Evolutionary conservation across 2,113 vertebrate genomes (phyloP).

Genomic region (Xerus inauris): DNA sequence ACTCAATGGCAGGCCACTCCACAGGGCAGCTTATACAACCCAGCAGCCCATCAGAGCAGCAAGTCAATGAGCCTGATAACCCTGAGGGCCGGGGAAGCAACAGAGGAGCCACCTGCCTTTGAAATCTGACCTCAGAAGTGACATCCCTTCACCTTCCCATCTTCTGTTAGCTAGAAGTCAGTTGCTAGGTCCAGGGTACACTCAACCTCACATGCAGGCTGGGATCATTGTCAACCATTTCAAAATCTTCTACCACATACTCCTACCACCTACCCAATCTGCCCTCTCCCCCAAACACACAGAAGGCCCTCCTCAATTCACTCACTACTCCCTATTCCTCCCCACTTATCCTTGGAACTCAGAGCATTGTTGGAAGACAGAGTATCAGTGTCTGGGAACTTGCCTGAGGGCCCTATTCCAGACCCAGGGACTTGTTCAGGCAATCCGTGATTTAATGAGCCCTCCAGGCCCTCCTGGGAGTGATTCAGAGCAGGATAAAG

Average conservation of each 20-base stretch:
- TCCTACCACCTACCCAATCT: not conserved
- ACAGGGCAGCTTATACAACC: not conserved
- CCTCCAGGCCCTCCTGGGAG: not conserved
- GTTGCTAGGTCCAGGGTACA: not conserved
- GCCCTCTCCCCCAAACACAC: not conserved
- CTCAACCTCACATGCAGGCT: not conserved
- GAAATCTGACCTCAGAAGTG: not conserved
- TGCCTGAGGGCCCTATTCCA: not conserved
- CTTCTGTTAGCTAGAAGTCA: not conserved
- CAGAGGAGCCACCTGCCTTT: no score
- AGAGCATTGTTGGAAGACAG: rapidly evolving
- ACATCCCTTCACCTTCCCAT: not conserved
- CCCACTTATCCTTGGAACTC: not conserved
- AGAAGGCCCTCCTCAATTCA: not conserved
- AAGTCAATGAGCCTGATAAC: no score
- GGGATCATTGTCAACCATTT: not conserved
- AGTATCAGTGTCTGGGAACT: not conserved
- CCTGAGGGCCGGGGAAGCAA: not conserved
- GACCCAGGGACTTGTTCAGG: not conserved
- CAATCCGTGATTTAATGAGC: no score
- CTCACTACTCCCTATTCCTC: rapidly evolving
- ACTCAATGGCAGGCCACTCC: not conserved
- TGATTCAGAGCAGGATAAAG: rapidly evolving
- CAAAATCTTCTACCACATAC: not conserved
- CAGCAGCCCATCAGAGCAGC: no score